These are phyloP conservation scores for Stomatorhinus walkeri DNA, from an alignment of 2,797 vertebrate genomes.

Conservation along the genomic window DNA sequence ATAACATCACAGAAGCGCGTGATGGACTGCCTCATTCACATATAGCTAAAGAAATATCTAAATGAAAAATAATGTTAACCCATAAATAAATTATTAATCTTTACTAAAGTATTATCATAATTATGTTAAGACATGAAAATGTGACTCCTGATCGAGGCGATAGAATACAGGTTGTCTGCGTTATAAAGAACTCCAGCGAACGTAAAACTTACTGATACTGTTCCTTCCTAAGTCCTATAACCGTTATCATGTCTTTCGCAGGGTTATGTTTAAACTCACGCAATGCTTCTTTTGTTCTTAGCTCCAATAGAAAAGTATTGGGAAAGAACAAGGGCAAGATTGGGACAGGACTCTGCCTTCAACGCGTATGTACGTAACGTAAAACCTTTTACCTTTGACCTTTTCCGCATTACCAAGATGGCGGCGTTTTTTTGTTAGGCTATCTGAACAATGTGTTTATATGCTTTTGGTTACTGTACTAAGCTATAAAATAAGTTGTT, in stretches of 20 bases:
- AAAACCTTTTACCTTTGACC: conserved; percentile 21
- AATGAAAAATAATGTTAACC: not conserved
- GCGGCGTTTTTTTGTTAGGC: conserved; percentile 14
- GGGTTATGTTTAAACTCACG: not conserved
- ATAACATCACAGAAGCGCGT: not conserved
- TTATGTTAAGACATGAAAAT: not conserved
- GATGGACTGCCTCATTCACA: not conserved
- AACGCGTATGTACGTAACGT: not conserved
- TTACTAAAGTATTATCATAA: not conserved
- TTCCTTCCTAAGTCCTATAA: not conserved
- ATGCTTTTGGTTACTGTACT: not conserved
- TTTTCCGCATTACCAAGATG: not conserved
- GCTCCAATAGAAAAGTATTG: not conserved
- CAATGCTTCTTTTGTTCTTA: not conserved
- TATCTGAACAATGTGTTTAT: not conserved
- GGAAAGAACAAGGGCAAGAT: not conserved
- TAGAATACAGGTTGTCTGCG: not conserved
- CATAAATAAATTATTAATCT: not conserved
- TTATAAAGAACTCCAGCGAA: not conserved
- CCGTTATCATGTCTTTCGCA: not conserved
- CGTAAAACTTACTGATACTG: not conserved
- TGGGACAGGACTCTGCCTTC: not conserved
- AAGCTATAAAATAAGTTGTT: not conserved
- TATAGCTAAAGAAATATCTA: not conserved
- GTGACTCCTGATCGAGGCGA: not conserved